Conservation (phyloP, 1,140 invertebrate species). For the Drosophila carrolli region DNA sequence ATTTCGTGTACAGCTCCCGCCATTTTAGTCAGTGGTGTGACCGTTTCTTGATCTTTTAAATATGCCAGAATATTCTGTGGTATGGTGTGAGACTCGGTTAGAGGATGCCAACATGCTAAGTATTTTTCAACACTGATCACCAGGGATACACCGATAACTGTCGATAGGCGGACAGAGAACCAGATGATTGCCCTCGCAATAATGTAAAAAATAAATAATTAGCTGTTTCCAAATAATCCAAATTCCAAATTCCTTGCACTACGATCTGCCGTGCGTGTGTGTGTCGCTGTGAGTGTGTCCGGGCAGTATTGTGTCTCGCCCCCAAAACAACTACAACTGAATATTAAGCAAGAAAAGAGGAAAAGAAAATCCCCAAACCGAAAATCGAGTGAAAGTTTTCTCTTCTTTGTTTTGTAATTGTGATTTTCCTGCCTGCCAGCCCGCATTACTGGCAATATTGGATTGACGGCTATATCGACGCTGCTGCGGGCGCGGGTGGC, state of each 20-base stretch:
- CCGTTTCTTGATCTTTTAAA: neutral
- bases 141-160: conserved; percentile 8
- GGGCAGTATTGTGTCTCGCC: neutral
- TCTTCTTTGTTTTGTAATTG: conserved; percentile 74
- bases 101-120: too few relatives aligned
- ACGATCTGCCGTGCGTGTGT: conserved; percentile 29
- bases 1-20: conserved; percentile 27
- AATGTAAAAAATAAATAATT: conserved; percentile 43
- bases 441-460: conserved; percentile 58
- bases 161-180: conserved; percentile 27
- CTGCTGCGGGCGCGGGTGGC: conserved; percentile 43
- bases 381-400: conserved; percentile 75
- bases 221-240: conserved; percentile 37
- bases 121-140: conserved; percentile 6
- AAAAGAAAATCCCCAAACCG: conserved; percentile 31
- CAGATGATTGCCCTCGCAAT: conserved; percentile 38
- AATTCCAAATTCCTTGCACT: conserved; percentile 52
- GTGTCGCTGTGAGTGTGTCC: conserved; percentile 17
- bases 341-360: conserved; percentile 15
- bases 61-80: neutral
- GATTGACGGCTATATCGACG: conserved; percentile 31
- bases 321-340: conserved; percentile 11
- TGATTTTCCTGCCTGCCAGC: conserved; percentile 58
- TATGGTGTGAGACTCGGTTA: neutral
- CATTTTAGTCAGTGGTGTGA: neutral